Percentiles rank a stretch among this genome's conserved stretches.
Conservation (phyloP, 2,113 vertebrate species). For the Tauraco erythrolophus region DNA sequence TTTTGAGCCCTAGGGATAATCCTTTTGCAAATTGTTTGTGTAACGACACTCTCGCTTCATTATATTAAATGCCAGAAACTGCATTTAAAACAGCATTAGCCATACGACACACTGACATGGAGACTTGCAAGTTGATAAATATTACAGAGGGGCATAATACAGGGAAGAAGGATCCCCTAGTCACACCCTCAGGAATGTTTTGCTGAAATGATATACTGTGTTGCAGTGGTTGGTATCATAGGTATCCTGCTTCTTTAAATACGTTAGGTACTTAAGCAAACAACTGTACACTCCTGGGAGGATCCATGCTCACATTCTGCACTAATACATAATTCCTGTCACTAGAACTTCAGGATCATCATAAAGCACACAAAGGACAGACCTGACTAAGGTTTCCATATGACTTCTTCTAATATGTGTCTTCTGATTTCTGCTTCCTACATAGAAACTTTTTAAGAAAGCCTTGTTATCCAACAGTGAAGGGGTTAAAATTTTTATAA, state of each 20-base stretch:
- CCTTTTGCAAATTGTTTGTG: background rate
- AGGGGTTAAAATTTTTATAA: too few species aligned
- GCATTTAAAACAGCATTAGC: background rate
- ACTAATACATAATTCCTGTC: background rate
- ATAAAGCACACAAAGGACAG: background rate
- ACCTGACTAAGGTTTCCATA: background rate
- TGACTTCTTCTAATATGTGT: background rate
- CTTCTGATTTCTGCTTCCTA: background rate
- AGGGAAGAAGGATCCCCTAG: background rate
- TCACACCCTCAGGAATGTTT: background rate
- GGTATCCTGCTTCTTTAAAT: background rate
- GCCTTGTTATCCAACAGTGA: too few species aligned
- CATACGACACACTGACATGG: accelerated
- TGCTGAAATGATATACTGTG: background rate
- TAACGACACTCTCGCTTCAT: background rate
- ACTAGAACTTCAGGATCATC: background rate
- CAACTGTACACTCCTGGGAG: background rate
- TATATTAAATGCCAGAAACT: background rate
- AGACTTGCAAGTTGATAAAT: background rate
- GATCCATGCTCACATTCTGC: background rate
- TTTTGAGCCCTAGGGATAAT: background rate
- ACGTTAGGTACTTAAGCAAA: background rate
- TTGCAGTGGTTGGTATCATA: background rate
- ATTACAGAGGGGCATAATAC: background rate
- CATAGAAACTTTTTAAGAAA: background rate